Conservation (phyloP, 2,888 invertebrate species). For the Fragum sueziense region DNA sequence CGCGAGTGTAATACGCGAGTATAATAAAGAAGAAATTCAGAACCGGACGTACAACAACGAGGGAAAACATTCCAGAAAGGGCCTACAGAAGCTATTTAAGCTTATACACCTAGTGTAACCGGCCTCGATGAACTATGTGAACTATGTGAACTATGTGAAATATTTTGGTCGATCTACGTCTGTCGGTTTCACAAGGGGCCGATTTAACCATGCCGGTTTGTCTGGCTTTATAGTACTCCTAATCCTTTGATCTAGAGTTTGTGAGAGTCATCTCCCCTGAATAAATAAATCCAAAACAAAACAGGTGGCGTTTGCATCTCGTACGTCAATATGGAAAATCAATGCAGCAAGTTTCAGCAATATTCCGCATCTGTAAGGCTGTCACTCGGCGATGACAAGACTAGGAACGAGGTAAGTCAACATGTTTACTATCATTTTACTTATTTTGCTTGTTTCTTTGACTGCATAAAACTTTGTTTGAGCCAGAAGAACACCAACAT, state of each 20-base stretch:
- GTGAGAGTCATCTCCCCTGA: not conserved
- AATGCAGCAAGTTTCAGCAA: conserved; percentile 12
- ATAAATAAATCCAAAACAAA: conserved; percentile 13
- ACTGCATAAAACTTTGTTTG: no score
- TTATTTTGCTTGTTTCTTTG: no score
- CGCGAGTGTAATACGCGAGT: no score
- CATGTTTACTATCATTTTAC: not conserved
- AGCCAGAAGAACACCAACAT: no score
- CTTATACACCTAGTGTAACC: no score
- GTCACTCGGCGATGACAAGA: conserved; percentile 16
- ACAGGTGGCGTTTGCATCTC: not conserved
- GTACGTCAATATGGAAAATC: conserved; percentile 20
- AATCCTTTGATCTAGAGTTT: not conserved
- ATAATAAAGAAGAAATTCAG: no score
- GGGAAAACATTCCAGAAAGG: no score
- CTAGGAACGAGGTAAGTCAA: conserved; percentile 12
- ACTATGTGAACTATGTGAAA: no score
- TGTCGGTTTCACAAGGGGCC: not conserved
- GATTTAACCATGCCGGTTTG: not conserved
- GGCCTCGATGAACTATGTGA: no score
- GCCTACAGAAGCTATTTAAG: no score
- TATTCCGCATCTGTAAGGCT: conserved; percentile 2
- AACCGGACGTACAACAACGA: no score
- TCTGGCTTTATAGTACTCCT: not conserved
- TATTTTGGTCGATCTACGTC: not conserved